Conservation (phyloP, 2,113 vertebrate genomes). For the Toxostoma redivivum region DNA sequence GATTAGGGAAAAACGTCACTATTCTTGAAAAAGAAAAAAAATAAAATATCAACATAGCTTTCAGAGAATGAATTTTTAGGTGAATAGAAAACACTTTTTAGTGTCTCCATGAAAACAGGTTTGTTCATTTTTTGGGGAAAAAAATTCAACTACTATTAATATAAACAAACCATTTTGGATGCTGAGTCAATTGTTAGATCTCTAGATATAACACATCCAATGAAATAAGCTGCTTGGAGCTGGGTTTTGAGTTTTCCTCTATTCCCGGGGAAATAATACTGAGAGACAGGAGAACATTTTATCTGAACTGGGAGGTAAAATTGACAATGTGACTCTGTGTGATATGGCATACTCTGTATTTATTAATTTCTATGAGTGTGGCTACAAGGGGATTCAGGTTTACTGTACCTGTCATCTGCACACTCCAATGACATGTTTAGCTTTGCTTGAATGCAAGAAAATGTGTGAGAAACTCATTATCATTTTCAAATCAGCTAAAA, state of each 20-base stretch:
- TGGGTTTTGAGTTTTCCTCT: not conserved
- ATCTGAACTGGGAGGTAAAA: not conserved
- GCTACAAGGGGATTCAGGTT: not conserved
- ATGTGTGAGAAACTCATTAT: not conserved
- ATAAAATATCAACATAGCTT: not conserved
- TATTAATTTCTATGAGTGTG: not conserved
- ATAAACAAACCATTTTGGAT: not conserved
- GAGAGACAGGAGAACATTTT: not conserved
- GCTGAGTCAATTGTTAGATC: not conserved
- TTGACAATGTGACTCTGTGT: not conserved
- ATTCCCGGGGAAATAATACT: not conserved
- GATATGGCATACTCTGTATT: not conserved
- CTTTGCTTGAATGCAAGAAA: not conserved
- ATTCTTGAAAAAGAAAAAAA: not conserved
- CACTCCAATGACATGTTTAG: not conserved
- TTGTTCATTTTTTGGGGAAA: not conserved
- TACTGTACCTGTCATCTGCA: not conserved
- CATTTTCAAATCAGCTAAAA: not conserved
- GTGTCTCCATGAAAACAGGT: not conserved
- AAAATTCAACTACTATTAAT: not conserved
- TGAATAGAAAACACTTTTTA: not conserved
- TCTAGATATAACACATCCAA: not conserved
- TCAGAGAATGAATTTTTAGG: not conserved
- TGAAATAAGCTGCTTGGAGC: not conserved
- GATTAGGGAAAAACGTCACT: not conserved